Percentiles rank a stretch among this genome's conserved stretches.
phyloP scores from a whole-genome alignment of 2,113 vertebrate genomes.

The Pterocles orientalis region DNA sequence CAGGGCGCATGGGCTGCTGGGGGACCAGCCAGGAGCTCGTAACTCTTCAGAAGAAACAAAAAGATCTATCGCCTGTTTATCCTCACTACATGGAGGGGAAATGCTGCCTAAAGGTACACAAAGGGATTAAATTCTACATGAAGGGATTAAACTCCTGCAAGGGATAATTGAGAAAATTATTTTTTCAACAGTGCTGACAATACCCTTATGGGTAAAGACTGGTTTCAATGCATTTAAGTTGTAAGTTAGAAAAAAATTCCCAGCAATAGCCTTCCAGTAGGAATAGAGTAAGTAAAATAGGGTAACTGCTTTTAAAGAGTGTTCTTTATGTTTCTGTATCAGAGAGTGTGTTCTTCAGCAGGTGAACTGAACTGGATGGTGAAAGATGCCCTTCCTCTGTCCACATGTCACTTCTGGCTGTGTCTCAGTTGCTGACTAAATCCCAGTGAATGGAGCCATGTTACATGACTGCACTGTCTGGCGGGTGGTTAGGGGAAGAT shows the following conservation, averaged over 20 bases:
- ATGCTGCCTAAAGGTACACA: neutral
- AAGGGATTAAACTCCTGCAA: neutral
- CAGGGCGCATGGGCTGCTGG: accelerated
- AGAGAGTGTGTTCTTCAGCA: neutral
- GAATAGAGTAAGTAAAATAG: neutral
- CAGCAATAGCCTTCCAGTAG: neutral
- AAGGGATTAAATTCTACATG: neutral
- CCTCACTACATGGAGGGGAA: neutral
- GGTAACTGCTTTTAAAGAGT: neutral
- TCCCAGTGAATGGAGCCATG: accelerated
- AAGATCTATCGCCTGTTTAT: neutral
- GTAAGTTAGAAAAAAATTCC: neutral
- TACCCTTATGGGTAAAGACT: neutral
- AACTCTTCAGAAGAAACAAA: neutral
- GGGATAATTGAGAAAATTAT: neutral
- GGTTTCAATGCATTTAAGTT: neutral
- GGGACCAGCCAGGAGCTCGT: neutral
- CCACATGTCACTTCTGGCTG: neutral
- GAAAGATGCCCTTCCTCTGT: neutral
- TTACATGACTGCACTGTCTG: neutral
- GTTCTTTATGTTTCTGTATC: neutral
- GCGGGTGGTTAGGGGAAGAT: neutral
- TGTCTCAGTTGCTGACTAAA: neutral
- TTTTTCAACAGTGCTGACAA: neutral
- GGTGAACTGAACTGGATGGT: neutral